Percentiles rank a stretch among this genome's conserved stretches.
Conservation (phyloP, 2,797 vertebrate species). For the Thaleichthys pacificus region DNA sequence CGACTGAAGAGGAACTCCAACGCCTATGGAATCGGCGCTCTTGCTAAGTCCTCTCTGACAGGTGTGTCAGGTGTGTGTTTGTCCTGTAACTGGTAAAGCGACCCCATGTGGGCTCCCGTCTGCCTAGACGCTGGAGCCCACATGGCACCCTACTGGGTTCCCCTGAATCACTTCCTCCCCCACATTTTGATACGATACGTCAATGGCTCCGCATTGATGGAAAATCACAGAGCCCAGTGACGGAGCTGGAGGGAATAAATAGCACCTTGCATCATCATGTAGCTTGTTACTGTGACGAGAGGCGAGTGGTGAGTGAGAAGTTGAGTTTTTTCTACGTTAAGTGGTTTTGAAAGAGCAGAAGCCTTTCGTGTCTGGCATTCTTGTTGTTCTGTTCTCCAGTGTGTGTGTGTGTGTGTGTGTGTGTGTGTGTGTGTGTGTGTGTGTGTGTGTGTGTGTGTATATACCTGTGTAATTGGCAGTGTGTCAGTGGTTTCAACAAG, state of each 20-base stretch:
- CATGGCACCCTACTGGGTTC: slow-evolving; percentile 81
- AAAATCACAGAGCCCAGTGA: slow-evolving; percentile 46
- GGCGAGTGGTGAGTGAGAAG: slow-evolving; percentile 66
- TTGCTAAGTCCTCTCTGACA: slow-evolving; percentile 99
- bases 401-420: too few species aligned
- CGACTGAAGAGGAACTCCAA: slow-evolving; percentile 96
- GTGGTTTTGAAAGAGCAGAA: slow-evolving; percentile 62
- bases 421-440: slow-evolving; percentile 45
- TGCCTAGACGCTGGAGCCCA: slow-evolving; percentile 66
- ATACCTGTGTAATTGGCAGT: slow-evolving; percentile 45
- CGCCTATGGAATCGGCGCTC: slow-evolving; percentile 96
- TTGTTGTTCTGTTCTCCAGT: slow-evolving; percentile 46
- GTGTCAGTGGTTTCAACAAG: slow-evolving; percentile 43
- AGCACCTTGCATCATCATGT: slow-evolving; percentile 53
- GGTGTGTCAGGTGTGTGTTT: slow-evolving; percentile 91
- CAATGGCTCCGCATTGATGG: slow-evolving; percentile 80
- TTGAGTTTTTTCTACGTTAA: slow-evolving; percentile 64
- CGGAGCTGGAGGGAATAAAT: slow-evolving; percentile 37
- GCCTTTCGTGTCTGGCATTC: slow-evolving; percentile 48
- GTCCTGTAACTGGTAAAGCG: slow-evolving; percentile 75
- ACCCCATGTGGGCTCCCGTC: slow-evolving; percentile 80
- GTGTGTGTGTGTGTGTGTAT: neutral
- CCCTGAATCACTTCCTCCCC: slow-evolving; percentile 72
- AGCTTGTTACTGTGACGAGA: slow-evolving; percentile 64
- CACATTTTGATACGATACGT: slow-evolving; percentile 62